Conservation (phyloP, 1,140 invertebrate genomes). For the Nebria ingens region DNA sequence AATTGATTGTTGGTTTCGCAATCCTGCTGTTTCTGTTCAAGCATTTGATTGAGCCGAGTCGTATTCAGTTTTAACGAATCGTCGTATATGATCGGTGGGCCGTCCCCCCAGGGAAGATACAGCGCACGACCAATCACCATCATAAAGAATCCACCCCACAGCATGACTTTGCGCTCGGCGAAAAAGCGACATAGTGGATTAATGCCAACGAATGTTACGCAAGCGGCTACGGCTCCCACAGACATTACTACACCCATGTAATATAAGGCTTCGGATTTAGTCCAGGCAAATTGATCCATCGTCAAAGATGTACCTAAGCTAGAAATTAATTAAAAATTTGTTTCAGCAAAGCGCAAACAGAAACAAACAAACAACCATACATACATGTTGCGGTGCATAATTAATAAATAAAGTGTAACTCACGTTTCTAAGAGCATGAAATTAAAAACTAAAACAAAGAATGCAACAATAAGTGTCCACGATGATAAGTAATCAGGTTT, state of each 20-base stretch:
- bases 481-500: conserved; percentile 68
- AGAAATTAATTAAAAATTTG: conserved; percentile 15
- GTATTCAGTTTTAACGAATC: conserved; percentile 23
- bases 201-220: conserved; percentile 60
- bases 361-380: not conserved
- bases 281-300: conserved; percentile 87
- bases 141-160: conserved; percentile 72
- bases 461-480: conserved; percentile 66
- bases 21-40: not conserved
- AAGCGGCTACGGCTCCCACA: conserved; percentile 62
- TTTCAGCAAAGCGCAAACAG: conserved; percentile 12
- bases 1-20: too few relatives aligned
- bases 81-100: conserved; percentile 47
- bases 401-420: conserved; percentile 27
- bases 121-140: conserved; percentile 61
- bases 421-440: conserved; percentile 84
- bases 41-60: not conserved
- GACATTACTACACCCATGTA: conserved; percentile 77
- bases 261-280: conserved; percentile 59
- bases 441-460: conserved; percentile 80
- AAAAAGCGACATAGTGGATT: conserved; percentile 61
- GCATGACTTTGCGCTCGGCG: conserved; percentile 58
- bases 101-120: conserved; percentile 66
- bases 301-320: conserved; percentile 71
- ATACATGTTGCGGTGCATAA: conserved; percentile 15